Percentiles rank a stretch among this genome's conserved stretches.
Conservation (phyloP, 2,113 vertebrate species). For the Pomatostomus ruficeps region DNA sequence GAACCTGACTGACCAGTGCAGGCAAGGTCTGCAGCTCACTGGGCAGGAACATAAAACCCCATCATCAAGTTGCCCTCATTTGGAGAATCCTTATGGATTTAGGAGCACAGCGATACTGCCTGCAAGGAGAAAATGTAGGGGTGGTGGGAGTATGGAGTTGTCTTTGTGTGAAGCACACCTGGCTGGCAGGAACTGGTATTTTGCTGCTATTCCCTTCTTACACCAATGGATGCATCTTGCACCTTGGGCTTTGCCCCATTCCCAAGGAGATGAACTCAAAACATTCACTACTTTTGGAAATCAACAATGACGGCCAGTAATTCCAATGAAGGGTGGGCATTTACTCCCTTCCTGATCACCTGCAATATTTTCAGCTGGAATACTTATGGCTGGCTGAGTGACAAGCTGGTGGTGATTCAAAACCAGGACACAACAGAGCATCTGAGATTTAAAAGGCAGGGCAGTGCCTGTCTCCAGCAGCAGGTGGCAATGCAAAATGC, state of each 20-base stretch:
- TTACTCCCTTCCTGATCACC: not conserved
- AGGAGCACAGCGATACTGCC: not conserved
- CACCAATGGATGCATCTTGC: not conserved
- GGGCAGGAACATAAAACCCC: not conserved
- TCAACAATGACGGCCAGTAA: not conserved
- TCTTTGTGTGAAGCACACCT: not conserved
- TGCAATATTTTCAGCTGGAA: not conserved
- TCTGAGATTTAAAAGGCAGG: not conserved
- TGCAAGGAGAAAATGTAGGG: not conserved
- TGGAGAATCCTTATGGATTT: not conserved
- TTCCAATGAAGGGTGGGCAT: not conserved
- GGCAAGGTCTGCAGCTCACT: not conserved
- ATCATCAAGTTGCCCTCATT: not conserved
- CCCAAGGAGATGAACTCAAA: not conserved
- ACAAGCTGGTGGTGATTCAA: not conserved
- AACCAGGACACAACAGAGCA: not conserved
- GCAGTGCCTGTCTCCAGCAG: conserved; percentile 34
- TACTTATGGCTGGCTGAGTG: not conserved
- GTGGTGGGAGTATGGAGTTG: fast-evolving
- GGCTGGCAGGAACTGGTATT: not conserved
- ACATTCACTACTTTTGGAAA: not conserved
- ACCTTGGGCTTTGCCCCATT: not conserved
- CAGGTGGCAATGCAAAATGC: conserved; percentile 65
- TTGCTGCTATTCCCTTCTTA: not conserved
- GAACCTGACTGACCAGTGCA: not conserved